Conservation (phyloP, 2,113 vertebrate species). For the Cricetomys ansorgei region DNA sequence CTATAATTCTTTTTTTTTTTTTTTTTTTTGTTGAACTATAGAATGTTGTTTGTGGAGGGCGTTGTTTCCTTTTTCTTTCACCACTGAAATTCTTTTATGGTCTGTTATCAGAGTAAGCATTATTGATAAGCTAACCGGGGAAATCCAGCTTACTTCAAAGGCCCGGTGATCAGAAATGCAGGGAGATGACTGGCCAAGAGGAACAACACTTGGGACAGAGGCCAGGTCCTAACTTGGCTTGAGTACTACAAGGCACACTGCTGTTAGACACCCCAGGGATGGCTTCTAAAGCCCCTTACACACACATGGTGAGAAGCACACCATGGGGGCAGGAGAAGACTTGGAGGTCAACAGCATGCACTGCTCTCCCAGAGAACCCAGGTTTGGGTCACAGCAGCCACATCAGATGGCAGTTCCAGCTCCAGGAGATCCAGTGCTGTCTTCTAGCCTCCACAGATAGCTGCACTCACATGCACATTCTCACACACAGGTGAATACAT, state of each 20-base stretch:
- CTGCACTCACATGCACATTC: neutral
- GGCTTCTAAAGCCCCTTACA: neutral
- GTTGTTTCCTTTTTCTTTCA: constrained; percentile 55
- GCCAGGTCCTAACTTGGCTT: neutral
- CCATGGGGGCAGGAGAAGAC: neutral
- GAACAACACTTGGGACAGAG: neutral
- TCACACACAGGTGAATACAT: neutral
- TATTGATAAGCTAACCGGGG: constrained; percentile 47
- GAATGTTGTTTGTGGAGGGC: constrained; percentile 74
- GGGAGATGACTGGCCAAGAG: neutral
- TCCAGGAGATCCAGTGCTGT: neutral
- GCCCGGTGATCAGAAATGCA: constrained; percentile 33
- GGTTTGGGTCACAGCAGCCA: neutral
- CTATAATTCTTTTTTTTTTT: constrained; percentile 49
- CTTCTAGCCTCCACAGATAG: neutral
- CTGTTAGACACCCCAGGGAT: neutral
- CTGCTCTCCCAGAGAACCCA: neutral
- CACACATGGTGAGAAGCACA: neutral
- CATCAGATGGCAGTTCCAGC: neutral
- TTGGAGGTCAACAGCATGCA: neutral
- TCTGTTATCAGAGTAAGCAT: constrained; percentile 46
- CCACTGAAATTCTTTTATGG: constrained; percentile 24
- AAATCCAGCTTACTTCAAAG: constrained; percentile 69
- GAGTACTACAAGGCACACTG: neutral
- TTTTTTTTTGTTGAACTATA: constrained; percentile 53